Conservation (phyloP, 2,888 invertebrate genomes). For the Euspilapteryx auroguttella region DNA sequence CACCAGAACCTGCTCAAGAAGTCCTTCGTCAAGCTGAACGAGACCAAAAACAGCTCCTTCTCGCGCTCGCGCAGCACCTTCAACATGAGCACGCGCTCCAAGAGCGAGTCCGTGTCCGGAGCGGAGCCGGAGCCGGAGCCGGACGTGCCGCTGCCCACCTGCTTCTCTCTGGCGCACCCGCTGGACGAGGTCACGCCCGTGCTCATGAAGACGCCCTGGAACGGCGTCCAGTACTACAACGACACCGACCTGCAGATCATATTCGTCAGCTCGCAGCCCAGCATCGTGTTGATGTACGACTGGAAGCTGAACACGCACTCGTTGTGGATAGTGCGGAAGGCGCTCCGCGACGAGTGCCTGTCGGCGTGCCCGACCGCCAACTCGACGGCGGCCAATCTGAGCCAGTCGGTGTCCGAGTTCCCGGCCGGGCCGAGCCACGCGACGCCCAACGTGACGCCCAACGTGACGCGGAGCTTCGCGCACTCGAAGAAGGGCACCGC, state of each 20-base stretch:
- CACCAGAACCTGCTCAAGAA: conserved; percentile 29
- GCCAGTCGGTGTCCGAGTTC: conserved; percentile 43
- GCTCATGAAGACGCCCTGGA: conserved; percentile 66
- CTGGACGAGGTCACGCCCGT: conserved; percentile 90
- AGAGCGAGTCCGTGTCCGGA: conserved; percentile 36
- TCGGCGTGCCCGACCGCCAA: conserved; percentile 59
- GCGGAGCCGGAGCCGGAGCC: conserved; percentile 40
- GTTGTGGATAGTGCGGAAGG: conserved; percentile 77
- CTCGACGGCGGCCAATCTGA: conserved; percentile 33
- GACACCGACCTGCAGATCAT: conserved; percentile 70
- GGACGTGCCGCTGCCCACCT: conserved; percentile 68
- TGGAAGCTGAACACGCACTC: conserved; percentile 77
- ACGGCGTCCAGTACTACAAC: conserved; percentile 63
- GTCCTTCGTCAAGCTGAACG: conserved; percentile 36
- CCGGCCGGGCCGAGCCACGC: conserved; percentile 41
- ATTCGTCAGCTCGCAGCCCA: conserved; percentile 75
- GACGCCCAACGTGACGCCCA: conserved; percentile 25
- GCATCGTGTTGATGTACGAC: conserved; percentile 82
- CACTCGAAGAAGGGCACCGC: conserved; percentile 27
- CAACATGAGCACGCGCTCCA: conserved; percentile 37
- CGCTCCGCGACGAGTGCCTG: conserved; percentile 72
- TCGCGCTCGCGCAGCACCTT: conserved; percentile 25
- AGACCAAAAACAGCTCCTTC: conserved; percentile 34
- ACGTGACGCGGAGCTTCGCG: conserved; percentile 29
- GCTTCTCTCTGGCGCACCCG: conserved; percentile 88